Evolutionary conservation across 2,113 vertebrate genomes (phyloP).

Genomic region (Pardalotus punctatus): DNA sequence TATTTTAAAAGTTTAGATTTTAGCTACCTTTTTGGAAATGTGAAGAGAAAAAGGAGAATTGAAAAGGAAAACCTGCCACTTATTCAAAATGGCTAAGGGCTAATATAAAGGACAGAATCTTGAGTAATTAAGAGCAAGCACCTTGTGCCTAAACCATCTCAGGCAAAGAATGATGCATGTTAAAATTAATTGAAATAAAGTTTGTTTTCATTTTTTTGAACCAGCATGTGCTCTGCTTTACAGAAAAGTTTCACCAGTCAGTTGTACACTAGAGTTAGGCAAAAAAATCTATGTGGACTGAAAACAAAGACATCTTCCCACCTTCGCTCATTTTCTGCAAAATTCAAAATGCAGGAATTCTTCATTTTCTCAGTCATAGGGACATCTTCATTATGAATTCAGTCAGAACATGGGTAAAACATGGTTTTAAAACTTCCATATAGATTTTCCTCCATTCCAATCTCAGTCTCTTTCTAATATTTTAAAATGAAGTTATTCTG

Average conservation of each 20-base stretch:
- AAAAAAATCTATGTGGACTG: not conserved
- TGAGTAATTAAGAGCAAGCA: not conserved
- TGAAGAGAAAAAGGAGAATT: not conserved
- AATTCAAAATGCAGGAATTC: not conserved
- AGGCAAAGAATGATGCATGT: not conserved
- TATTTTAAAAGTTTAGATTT: not conserved
- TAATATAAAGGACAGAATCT: not conserved
- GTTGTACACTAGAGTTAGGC: not conserved
- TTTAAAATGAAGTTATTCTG: not conserved
- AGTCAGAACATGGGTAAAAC: not conserved
- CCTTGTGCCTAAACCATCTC: not conserved
- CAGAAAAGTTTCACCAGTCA: not conserved
- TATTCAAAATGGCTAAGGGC: not conserved
- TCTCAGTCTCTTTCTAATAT: not conserved
- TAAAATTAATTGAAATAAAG: not conserved
- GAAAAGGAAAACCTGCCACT: not conserved
- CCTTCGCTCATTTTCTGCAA: not conserved
- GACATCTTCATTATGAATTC: not conserved
- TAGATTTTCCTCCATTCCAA: not conserved
- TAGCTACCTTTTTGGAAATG: not conserved
- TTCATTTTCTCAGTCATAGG: not conserved
- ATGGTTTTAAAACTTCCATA: not conserved
- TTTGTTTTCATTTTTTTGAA: not conserved
- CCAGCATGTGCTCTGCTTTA: not conserved
- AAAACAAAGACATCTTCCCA: not conserved